Conservation (phyloP, 2,797 vertebrate genomes). For the Amphiprion clarkii region DNA sequence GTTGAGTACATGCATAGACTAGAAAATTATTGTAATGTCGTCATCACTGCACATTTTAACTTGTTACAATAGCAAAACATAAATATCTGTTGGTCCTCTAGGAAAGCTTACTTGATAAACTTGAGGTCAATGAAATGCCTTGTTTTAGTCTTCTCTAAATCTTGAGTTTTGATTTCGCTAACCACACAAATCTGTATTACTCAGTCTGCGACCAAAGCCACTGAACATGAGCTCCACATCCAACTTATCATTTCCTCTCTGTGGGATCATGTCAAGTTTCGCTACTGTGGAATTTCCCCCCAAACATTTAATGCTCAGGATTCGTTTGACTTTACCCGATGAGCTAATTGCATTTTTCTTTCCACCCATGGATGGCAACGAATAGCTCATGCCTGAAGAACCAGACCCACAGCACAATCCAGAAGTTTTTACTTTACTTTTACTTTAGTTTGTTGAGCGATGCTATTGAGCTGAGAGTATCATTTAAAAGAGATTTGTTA, state of each 20-base stretch:
- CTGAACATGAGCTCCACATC: slow-evolving; percentile 17
- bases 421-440: slow-evolving; percentile 9
- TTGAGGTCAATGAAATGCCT: not conserved
- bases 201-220: slow-evolving; percentile 6
- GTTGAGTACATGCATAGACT: too few species aligned
- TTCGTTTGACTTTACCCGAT: slow-evolving; percentile 25
- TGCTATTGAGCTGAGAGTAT: slow-evolving; percentile 38
- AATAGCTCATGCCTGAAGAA: slow-evolving; percentile 10
- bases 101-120: not conserved
- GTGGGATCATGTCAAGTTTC: slow-evolving; percentile 18
- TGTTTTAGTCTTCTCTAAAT: not conserved
- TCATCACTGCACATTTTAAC: not conserved
- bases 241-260: slow-evolving; percentile 26
- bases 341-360: slow-evolving; percentile 48
- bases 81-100: not conserved
- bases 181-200: not conserved
- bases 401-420: slow-evolving; percentile 13
- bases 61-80: not conserved
- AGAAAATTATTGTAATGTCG: not conserved
- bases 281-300: slow-evolving; percentile 57
- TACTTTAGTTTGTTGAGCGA: not conserved
- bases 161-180: not conserved
- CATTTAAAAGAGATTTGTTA: slow-evolving; percentile 39
- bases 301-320: slow-evolving; percentile 38
- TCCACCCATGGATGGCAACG: slow-evolving; percentile 18